A percentile compares a stretch with the other conserved stretches of the same genome.
Evolutionary conservation across 2,113 vertebrate species (phyloP).

Genomic region (Cariama cristata): DNA sequence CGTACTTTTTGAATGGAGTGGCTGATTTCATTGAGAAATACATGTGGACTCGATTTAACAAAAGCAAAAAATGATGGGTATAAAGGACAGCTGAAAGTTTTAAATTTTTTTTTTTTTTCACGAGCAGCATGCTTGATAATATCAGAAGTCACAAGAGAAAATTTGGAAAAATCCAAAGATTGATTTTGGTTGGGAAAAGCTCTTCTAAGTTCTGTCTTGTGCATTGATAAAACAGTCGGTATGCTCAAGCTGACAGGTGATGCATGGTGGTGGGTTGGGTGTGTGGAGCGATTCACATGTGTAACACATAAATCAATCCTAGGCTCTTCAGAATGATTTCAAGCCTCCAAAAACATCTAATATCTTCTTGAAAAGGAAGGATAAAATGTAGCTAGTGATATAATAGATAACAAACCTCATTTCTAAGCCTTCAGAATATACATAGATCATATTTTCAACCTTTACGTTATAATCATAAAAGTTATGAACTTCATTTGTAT

Average conservation of each 20-base stretch:
- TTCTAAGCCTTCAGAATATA: neutral
- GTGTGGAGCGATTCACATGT: neutral
- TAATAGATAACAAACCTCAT: neutral
- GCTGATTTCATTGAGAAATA: neutral
- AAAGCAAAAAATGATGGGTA: neutral
- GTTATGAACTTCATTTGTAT: neutral
- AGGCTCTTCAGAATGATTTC: neutral
- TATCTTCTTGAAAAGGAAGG: neutral
- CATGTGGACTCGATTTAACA: neutral
- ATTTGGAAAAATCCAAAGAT: neutral
- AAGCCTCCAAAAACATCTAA: neutral
- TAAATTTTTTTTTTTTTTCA: neutral
- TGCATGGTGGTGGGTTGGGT: fast-evolving
- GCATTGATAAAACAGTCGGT: neutral
- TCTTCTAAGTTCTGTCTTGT: neutral
- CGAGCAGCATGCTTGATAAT: neutral
- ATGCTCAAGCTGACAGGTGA: neutral
- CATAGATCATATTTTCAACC: neutral
- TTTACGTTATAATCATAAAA: neutral
- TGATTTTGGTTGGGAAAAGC: neutral
- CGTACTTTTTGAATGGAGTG: fast-evolving
- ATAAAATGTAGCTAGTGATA: neutral
- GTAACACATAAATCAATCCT: neutral
- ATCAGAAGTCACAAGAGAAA: neutral
- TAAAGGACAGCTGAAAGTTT: neutral